Evolutionary conservation across 2,888 invertebrate species (phyloP).

Genomic region (Nineta flava): DNA sequence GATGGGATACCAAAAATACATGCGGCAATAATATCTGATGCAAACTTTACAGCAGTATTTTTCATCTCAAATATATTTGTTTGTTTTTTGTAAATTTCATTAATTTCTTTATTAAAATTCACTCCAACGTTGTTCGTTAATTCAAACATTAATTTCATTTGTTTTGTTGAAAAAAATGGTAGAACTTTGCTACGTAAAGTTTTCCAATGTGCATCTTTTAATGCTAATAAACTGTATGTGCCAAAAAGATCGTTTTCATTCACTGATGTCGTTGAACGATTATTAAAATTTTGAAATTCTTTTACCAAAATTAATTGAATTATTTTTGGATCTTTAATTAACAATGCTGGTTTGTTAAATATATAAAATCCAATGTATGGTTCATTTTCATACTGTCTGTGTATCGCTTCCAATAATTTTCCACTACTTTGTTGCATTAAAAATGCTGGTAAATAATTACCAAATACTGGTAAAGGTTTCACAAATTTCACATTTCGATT

Average conservation of each 20-base stretch:
- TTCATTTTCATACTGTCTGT: too few relatives aligned
- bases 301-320: conserved; percentile 30
- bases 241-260: conserved; percentile 27
- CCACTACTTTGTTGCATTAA: too few relatives aligned
- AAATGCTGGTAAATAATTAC: too few relatives aligned
- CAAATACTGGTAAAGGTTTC: too few relatives aligned
- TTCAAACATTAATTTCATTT: conserved; percentile 34
- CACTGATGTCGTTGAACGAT: conserved; percentile 27
- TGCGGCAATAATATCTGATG: conserved; percentile 1
- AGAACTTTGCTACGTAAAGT: conserved; percentile 31
- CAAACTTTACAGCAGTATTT: background rate
- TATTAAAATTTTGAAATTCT: conserved; percentile 31
- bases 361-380: conserved; percentile 27
- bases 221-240: conserved; percentile 26
- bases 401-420: conserved; percentile 11
- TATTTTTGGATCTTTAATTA: conserved; percentile 29
- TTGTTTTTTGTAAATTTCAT: background rate
- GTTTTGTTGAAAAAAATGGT: conserved; percentile 36
- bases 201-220: conserved; percentile 35
- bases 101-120: background rate
- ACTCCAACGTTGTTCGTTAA: conserved; percentile 21
- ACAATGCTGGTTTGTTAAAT: conserved; percentile 29
- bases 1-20: conserved; percentile 1
- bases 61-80: background rate
- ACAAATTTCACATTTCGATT: too few relatives aligned